Evolutionary conservation across 2,113 vertebrate species (phyloP), one percentile per base, ranked within the genome.

Genomic region (Myotis brandtii): DNA sequence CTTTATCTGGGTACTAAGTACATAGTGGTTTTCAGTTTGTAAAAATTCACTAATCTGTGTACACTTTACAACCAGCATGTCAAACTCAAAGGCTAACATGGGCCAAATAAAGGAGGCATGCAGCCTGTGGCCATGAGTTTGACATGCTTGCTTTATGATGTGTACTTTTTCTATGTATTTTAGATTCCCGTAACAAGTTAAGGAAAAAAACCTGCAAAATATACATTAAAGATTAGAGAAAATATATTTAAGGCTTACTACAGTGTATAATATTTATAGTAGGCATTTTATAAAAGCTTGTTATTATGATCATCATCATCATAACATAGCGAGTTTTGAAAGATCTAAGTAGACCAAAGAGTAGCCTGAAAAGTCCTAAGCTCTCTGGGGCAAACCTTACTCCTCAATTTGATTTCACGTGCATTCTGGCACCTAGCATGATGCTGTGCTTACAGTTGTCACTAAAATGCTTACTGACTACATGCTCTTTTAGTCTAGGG

Each of bases 361-460:
- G 21, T 13, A 30, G 56, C 73, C 30, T 23, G 25, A 67, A 76
- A 91, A 85, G 21, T 25, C 48, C 40, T 23, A 73, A 72, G 7
- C 10, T 93, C 46, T 52, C 76, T 34, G 30, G 21, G 16, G 40
- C 25, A 90, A 95, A 94, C 17, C 66, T 92, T 81, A 48, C 64
- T 91, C 30, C 9, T 91, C 56, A 86, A 32, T 77, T 92, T 67
- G 23, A 81, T 66, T 95, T 91, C 50, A 90, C 94, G 81, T 21
- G 88, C 46, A 73, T 86, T 62, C 75, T 73, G 50, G 37, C 8
- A 62, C 23, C 8, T 91, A 77, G 17, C 43, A 94, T 54, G 79
- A 56, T 69, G n/a, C 6, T 62, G 7, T 59, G 3, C 64, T 89
- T 82, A 84, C 5, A 48, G 46, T 25, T 32, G 52, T 92, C 48